Evolutionary conservation across 2,888 invertebrate genomes (phyloP).

Genomic region (Xestia sexstrigata): DNA sequence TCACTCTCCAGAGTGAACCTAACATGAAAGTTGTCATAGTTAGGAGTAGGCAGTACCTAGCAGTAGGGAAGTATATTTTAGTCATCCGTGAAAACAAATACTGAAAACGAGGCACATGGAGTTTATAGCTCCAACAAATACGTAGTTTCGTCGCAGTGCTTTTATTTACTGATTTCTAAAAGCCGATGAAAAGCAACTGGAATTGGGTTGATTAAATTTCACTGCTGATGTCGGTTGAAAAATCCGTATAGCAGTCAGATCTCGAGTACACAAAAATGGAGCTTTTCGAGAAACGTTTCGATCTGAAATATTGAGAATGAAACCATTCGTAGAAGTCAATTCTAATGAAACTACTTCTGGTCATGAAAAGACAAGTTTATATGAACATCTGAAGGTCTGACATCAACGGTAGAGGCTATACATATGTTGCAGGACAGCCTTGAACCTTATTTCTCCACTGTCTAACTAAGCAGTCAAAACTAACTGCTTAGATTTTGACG

Average conservation of each 20-base stretch:
- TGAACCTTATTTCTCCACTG: neutral
- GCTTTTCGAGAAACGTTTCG: slow-evolving; percentile 32
- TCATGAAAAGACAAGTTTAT: slow-evolving; percentile 52
- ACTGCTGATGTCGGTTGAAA: slow-evolving; percentile 34
- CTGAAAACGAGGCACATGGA: neutral
- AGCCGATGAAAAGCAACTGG: slow-evolving; percentile 43
- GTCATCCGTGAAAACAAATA: neutral
- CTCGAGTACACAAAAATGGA: slow-evolving; percentile 30
- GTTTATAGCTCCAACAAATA: slow-evolving; percentile 3
- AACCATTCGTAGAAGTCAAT: slow-evolving; percentile 15
- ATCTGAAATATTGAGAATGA: slow-evolving; percentile 47
- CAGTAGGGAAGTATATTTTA: neutral
- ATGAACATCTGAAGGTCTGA: too few relatives aligned
- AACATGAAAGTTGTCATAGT: neutral
- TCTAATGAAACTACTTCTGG: slow-evolving; percentile 33
- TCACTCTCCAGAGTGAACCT: too few relatives aligned
- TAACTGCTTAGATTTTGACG: neutral
- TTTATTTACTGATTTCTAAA: slow-evolving; percentile 42
- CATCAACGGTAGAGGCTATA: too few relatives aligned
- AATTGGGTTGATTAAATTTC: slow-evolving; percentile 58
- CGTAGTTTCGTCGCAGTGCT: slow-evolving; percentile 7
- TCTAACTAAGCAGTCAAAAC: too few relatives aligned
- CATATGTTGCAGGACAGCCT: too few relatives aligned
- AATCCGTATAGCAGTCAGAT: slow-evolving; percentile 28
- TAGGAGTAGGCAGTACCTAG: neutral